These are phyloP conservation scores for Nycticebus coucang DNA, from an alignment of 2,113 vertebrate species.

Conservation along the genomic window DNA sequence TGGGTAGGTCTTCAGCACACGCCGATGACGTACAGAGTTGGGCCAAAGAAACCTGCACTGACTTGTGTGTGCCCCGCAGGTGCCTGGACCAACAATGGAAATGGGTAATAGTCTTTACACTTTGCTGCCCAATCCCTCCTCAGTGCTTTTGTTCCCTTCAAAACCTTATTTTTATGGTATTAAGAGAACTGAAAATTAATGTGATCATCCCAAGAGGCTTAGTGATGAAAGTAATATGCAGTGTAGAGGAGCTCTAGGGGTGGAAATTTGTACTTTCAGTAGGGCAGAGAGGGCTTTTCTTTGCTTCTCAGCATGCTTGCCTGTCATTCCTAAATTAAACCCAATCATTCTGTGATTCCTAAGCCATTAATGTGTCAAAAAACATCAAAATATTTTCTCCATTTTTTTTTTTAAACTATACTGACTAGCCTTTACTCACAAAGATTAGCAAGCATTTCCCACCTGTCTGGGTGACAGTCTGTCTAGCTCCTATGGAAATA, in stretches of 20 bases:
- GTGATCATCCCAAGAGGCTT: background rate
- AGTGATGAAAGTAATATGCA: background rate
- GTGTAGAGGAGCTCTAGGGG: too few species aligned
- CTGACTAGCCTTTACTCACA: background rate
- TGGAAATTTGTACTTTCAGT: background rate
- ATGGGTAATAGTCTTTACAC: background rate
- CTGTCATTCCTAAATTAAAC: background rate
- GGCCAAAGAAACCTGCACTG: background rate
- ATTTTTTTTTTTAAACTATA: background rate
- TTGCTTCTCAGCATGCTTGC: background rate
- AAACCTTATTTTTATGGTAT: background rate
- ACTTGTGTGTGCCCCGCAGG: background rate
- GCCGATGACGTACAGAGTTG: too few species aligned
- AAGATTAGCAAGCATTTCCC: background rate
- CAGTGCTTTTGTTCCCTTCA: background rate
- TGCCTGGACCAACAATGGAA: background rate
- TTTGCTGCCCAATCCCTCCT: background rate
- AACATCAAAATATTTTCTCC: slow-evolving; percentile 26
- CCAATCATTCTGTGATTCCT: background rate
- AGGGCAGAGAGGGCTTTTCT: background rate
- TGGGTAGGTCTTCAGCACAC: background rate
- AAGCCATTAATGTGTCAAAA: slow-evolving; percentile 1
- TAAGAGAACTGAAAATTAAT: background rate
- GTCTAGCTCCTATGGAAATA: background rate
- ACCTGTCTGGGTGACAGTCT: background rate